These are phyloP conservation scores for Microcebus ravelobensis DNA, from an alignment of 2,113 vertebrate genomes.

Conservation along the genomic window DNA sequence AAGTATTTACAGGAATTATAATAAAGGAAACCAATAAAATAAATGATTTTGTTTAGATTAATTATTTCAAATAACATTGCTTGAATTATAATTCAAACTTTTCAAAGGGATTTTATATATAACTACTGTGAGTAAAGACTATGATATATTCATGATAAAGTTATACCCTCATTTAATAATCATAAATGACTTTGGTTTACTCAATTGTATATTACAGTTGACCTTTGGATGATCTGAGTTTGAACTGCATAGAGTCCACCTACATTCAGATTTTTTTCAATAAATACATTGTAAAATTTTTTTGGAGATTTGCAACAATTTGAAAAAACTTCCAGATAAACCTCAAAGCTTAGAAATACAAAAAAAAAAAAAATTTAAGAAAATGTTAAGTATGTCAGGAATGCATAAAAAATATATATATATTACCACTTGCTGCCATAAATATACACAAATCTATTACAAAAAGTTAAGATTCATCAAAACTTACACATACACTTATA, in stretches of 20 bases:
- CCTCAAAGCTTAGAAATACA: not conserved
- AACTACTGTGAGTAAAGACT: not conserved
- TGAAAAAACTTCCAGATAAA: not conserved
- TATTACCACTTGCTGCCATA: not conserved
- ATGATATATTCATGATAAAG: not conserved
- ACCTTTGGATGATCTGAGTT: not conserved
- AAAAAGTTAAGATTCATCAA: not conserved
- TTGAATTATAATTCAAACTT: conserved; percentile 2
- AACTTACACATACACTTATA: not conserved
- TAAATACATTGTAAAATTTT: not conserved
- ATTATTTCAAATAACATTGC: not conserved
- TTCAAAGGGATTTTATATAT: conserved; percentile 19
- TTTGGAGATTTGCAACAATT: not conserved
- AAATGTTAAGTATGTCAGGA: not conserved
- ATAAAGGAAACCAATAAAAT: not conserved
- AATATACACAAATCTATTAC: not conserved
- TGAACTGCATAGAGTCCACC: not conserved
- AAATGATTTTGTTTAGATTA: not conserved
- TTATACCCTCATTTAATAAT: not conserved
- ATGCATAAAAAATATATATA: not conserved
- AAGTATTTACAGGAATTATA: not conserved
- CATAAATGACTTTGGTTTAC: not conserved
- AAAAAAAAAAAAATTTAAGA: not conserved
- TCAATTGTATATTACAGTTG: not conserved
- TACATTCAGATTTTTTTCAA: not conserved